These are phyloP conservation scores for Malaclemys terrapin DNA, from an alignment of 2,113 vertebrate species.

Conservation along the genomic window DNA sequence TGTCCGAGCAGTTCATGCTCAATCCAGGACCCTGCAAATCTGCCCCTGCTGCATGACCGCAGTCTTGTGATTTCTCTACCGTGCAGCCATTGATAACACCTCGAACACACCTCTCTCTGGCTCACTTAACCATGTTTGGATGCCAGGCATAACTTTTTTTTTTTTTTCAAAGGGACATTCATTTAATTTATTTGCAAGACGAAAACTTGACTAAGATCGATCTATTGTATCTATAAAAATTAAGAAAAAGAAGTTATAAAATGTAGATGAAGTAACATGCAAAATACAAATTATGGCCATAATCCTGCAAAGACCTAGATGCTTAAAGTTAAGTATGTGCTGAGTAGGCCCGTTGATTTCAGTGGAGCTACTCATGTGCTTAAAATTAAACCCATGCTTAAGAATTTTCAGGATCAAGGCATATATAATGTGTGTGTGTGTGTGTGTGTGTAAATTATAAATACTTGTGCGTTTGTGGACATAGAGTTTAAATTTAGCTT, in stretches of 20 bases:
- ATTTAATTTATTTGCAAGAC: neutral
- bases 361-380: neutral
- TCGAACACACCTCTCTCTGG: neutral
- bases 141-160: neutral
- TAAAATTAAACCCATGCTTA: neutral
- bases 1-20: constrained; percentile 27
- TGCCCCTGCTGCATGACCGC: neutral
- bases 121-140: neutral
- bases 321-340: neutral
- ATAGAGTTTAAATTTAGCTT: constrained; percentile 31
- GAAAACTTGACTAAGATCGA: neutral
- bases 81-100: neutral
- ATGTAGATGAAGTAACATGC: neutral
- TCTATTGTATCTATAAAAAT: neutral
- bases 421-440: neutral
- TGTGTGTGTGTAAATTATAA: neutral
- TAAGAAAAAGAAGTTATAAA: neutral
- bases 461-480: neutral
- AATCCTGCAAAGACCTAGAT: neutral
- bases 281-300: constrained; percentile 26
- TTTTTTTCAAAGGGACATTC: neutral
- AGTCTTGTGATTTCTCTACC: neutral
- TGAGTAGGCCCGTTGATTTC: neutral
- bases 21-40: neutral
- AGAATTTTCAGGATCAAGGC: neutral